Base-by-base conservation (phyloP, 2,888 invertebrate genomes). In the Thereva unica region DNA sequence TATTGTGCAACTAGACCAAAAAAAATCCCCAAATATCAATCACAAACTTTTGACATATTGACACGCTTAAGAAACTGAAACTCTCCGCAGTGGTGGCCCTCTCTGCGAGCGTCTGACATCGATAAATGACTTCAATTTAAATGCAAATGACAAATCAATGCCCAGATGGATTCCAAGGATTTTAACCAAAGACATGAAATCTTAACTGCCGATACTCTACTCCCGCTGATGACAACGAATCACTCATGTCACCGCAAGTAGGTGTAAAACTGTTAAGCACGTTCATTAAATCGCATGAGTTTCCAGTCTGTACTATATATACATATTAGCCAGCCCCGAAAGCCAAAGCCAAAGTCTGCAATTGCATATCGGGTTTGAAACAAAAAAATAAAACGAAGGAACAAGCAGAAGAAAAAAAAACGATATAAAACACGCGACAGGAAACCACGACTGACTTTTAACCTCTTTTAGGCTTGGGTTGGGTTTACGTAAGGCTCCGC, bases 381-480 rank as follows among this genome's bases (percentile, higher is more conserved):
- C 8, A 8, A 42, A 42, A 42, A 42, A 44, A 44, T 2, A 9
- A 44, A 44, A 44, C 1, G n/a, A 44, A 44, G n/a, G 8, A 44
- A 44, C 8, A 9, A 44, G n/a, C 8, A 9, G n/a, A 44, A 44
- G 44, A n/a, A 3, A 59, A n/a, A 47, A 40, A 50, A 54, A 53
- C 41, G 45, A 57, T 45, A 54, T 50, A 61, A 67, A 61, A 61
- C 67, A 54, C 67, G 61, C 67, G 67, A 67, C 67, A 67, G 67
- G 67, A 67, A 67, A 67, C 67, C 59, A 61, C 67, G 67, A 54
- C 61, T 66, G 66, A 66, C 59, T 12, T 67, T 67, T 67, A 49
- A 57, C 57, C 66, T 41, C 59, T 66, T 59, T 66, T 54, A 59
- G 66, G 59, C 57, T 61, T 49, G 38, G 49, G 49, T 61, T n/a